Base-by-base conservation (phyloP, 2,888 invertebrate species). In the Corythucha ciliata region DNA sequence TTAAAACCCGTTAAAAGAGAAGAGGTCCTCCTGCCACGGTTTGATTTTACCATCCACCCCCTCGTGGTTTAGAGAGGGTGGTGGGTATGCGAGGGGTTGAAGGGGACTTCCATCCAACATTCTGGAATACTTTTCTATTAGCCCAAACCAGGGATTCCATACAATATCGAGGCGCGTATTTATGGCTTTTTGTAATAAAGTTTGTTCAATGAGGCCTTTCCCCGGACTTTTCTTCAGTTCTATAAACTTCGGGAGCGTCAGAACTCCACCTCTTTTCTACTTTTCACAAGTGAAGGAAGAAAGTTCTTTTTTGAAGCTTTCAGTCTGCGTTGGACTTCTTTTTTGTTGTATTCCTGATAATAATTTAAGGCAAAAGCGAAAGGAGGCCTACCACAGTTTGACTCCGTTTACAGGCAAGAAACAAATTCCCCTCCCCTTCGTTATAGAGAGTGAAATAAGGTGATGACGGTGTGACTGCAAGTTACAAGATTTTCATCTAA, bases 111-210 rank as follows among this genome's bases (percentile, higher is more conserved):
- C 22, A 24, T 27, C 39, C 39, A 18, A 27, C 20, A 26, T n/a
- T 46, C 18, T 18, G 40, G 44, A 50, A 50, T 50, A 29, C 50
- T 29, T 44, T 50, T 29, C 24, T 45, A 33, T 44, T 36, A 33
- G 42, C 47, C 14, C 14, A 8, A 14, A 22, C 22, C 32, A 26
- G 27, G 25, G 51, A 52, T 45, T 52, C 48, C 55, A 52, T 47
- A 54, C 53, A 54, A 50, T 55, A 55, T 55, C 55, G 45, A 55
- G n/a, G 52, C 49, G 49, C 44, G 52, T 55, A 55, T 55, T 55
- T 55, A 55, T 48, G 52, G 52, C 55, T n/a, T 48, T 49, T 55
- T 55, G 52, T 55, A 55, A 55, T 55, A 55, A 55, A 55, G 55
- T 55, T 55, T 55, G 52, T 24, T 46, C 51, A 50, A 46, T 47